Percentiles rank a stretch among this genome's conserved stretches.
These are phyloP conservation scores for Portevinia maculata DNA, from an alignment of 2,888 invertebrate genomes.

Conservation along the genomic window DNA sequence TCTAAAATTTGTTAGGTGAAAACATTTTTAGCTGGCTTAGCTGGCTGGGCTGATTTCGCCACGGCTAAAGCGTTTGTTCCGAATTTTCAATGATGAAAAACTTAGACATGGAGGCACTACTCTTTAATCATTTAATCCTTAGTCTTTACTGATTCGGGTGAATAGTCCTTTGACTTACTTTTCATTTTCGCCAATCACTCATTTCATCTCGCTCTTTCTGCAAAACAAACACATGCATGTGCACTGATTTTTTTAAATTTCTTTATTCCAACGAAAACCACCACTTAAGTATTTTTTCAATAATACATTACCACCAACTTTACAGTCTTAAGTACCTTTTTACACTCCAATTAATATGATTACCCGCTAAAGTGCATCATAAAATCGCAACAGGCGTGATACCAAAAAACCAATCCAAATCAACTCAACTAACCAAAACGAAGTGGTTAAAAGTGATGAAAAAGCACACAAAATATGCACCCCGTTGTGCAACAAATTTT, in stretches of 20 bases:
- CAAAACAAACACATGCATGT: no score
- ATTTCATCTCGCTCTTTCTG: no score
- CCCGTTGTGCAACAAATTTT: conserved; percentile 57
- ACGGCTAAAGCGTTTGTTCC: no score
- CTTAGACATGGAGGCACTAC: no score
- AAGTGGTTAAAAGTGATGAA: conserved; percentile 4
- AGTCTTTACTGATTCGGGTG: no score
- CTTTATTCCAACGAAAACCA: neutral
- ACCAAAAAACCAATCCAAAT: conserved; percentile 41
- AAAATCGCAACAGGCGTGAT: conserved; percentile 54
- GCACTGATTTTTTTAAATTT: neutral
- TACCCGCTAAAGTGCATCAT: conserved; percentile 63
- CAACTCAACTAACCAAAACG: neutral
- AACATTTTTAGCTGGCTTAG: no score
- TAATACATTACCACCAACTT: conserved; percentile 41
- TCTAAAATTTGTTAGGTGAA: no score
- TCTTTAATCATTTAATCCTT: no score
- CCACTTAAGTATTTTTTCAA: conserved; percentile 17
- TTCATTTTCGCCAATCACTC: no score
- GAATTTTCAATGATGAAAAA: no score
- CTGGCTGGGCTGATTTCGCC: no score
- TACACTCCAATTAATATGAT: conserved; percentile 47
- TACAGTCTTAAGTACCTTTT: conserved; percentile 42
- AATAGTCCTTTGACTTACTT: no score
- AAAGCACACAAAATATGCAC: neutral